Conservation (phyloP, 2,888 invertebrate species). For the Stenotaenia linearis region DNA sequence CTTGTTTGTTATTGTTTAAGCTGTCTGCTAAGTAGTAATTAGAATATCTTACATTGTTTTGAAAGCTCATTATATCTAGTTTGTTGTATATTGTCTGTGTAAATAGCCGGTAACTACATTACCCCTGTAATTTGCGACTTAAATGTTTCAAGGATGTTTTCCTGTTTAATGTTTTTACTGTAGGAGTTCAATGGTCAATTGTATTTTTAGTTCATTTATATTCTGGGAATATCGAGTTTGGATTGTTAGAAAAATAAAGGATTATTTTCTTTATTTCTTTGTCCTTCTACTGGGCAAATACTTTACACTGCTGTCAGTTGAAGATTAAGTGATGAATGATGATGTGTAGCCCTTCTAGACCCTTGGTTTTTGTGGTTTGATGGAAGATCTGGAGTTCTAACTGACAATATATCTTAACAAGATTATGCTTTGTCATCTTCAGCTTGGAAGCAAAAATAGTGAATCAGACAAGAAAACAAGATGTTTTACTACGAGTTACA, state of each 20-base stretch:
- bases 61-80: neutral
- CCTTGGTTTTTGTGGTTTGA: neutral
- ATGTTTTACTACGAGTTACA: neutral
- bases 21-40: neutral
- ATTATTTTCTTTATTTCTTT: neutral
- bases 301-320: neutral
- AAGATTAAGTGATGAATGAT: neutral
- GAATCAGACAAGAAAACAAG: neutral
- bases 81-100: neutral
- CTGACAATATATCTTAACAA: neutral
- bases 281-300: neutral
- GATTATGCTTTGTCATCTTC: neutral
- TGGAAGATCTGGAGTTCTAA: neutral
- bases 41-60: too few relatives aligned
- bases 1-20: neutral
- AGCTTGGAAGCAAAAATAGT: neutral
- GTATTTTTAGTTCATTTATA: neutral
- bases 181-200: too few relatives aligned
- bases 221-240: neutral
- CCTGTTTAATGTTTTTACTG: too few relatives aligned
- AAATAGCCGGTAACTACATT: neutral
- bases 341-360: neutral
- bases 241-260: neutral
- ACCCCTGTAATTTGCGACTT: neutral
- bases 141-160: neutral